Base-by-base conservation (phyloP, 92 coral and sea anemone species). In the Umimayanthus kanabou region DNA sequence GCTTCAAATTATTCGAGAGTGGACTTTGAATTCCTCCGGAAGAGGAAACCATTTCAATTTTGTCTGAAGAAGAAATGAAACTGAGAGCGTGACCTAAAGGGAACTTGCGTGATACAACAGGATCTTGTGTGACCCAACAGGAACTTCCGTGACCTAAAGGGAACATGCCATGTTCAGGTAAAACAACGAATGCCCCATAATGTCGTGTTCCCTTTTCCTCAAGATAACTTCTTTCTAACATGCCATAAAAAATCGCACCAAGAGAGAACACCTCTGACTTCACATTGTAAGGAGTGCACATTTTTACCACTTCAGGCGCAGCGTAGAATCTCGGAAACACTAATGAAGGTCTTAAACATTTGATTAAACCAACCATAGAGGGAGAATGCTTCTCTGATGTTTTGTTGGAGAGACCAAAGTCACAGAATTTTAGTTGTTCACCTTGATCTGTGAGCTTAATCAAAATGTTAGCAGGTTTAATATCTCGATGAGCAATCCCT, bases 211-310 rank as follows among this genome's bases (percentile, higher is more conserved):
- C 77, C 6, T 15, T 39, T 15, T 73, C 23, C 37, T 73, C 77
- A 2, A 74, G 10, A 74, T 74, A 74, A 23, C 50, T 14, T 39
- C 79, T 74, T 74, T 74, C 79, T 39, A 74, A 74, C 18, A 74
- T 33, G 9, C 79, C 79, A 74, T 33, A 74, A 74, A 39, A 74
- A 37, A 74, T 74, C 15, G 79, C 50, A 74, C 79, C 79, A 37
- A 74, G 43, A 37, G 79, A 74, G 39, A 74, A 74, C n/a, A 74
- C 50, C 13, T 74, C 79, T 74, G 79, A 37, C 49, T 74, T 74
- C 29, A 74, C 49, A 74, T 39, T 39, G 79, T 74, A 74, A 26
- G 79, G 53, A 18, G 23, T 43, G 6, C 45, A 8, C 42, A 1
- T 22, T 37, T 4, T 22, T 25, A 33, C 23, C 79, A 75, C 45